phyloP scores from a whole-genome alignment of 2,888 invertebrate genomes.

The Trisateles emortualis region DNA sequence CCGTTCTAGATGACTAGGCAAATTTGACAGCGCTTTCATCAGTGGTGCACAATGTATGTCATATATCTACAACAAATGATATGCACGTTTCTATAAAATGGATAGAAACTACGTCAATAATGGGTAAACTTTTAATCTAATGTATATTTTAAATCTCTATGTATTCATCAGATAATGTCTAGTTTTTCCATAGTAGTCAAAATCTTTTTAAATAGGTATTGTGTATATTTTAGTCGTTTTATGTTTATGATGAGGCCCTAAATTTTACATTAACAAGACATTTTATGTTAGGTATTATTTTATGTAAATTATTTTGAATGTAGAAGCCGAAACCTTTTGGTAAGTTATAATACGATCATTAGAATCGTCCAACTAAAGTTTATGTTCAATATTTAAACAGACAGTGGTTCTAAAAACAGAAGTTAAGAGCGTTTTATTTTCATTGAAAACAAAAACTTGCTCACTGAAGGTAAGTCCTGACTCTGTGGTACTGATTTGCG shows the following conservation, averaged over 20 bases:
- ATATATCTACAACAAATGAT: constrained; percentile 1
- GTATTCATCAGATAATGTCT: too few species aligned
- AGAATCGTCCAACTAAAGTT: constrained; percentile 64
- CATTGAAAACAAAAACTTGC: constrained; percentile 72
- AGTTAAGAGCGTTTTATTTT: constrained; percentile 80
- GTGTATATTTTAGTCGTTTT: too few species aligned
- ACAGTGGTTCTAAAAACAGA: constrained; percentile 74
- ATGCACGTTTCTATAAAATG: too few species aligned
- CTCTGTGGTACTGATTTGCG: constrained; percentile 39
- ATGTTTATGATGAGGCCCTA: too few species aligned
- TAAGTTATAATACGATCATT: constrained; percentile 56
- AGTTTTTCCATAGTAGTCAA: too few species aligned
- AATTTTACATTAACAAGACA: too few species aligned
- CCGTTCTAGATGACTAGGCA: constrained; percentile 29
- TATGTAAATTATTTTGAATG: neutral
- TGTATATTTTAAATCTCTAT: too few species aligned
- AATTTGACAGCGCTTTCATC: constrained; percentile 10
- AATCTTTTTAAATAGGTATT: too few species aligned
- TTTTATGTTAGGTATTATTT: too few species aligned
- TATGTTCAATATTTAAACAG: constrained; percentile 68
- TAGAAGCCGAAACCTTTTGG: constrained; percentile 28
- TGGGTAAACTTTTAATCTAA: too few species aligned
- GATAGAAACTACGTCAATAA: too few species aligned
- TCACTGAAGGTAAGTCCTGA: too few species aligned
- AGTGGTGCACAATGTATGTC: neutral